Conservation (phyloP, 2,797 vertebrate genomes). For the Valencia hispanica region DNA sequence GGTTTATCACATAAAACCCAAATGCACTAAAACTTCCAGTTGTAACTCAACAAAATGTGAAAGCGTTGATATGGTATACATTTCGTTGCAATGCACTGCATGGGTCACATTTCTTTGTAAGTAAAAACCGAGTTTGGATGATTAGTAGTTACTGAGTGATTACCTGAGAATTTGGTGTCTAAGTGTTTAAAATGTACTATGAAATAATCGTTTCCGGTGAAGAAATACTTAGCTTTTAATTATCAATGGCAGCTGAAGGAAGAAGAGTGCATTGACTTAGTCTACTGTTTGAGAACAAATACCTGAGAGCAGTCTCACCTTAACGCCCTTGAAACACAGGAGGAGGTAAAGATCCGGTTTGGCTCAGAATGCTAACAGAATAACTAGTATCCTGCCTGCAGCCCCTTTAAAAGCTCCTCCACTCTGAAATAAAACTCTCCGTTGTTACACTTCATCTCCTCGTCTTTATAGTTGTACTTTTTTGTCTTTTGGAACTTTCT, state of each 20-base stretch:
- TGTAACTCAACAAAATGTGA: not conserved
- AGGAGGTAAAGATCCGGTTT: not conserved
- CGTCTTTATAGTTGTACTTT: not conserved
- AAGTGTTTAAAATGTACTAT: not conserved
- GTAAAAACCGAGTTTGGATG: not conserved
- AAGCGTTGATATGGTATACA: not conserved
- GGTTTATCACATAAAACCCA: not conserved
- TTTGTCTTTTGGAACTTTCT: not conserved
- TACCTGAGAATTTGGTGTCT: not conserved
- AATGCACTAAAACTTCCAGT: not conserved
- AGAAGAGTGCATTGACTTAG: not conserved
- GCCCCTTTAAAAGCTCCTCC: not conserved
- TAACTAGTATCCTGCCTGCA: slow-evolving; percentile 4
- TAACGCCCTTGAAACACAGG: not conserved
- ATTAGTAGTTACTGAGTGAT: too few species aligned
- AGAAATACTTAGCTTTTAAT: not conserved
- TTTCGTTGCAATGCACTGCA: not conserved
- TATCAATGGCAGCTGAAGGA: not conserved
- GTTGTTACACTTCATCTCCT: not conserved
- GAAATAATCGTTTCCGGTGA: not conserved
- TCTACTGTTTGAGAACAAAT: not conserved
- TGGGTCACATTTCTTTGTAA: not conserved
- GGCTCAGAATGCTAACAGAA: not conserved
- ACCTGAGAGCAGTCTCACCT: not conserved
- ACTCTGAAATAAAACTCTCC: not conserved